phyloP scores from a whole-genome alignment of 1,140 invertebrate species.

The Monomorium pharaonis region DNA sequence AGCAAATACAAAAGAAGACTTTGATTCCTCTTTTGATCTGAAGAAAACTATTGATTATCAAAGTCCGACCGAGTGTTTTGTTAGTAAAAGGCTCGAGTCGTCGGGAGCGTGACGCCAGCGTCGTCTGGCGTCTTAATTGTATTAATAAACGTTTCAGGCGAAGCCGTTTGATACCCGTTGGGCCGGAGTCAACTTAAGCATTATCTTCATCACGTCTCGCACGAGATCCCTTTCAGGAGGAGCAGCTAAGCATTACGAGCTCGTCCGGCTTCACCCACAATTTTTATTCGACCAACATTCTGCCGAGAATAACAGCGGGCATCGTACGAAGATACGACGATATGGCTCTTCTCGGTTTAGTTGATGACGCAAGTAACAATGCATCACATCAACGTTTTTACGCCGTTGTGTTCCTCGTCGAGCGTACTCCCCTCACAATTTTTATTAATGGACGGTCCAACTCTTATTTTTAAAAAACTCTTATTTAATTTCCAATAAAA shows the following conservation, averaged over 20 bases:
- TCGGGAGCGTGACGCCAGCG: conserved; percentile 68
- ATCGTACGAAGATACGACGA: conserved; percentile 13
- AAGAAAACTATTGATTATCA: conserved; percentile 9
- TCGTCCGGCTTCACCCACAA: conserved; percentile 46
- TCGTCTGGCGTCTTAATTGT: conserved; percentile 78
- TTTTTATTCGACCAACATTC: conserved; percentile 30
- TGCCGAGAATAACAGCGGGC: conserved; percentile 39
- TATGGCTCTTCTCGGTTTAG: not conserved
- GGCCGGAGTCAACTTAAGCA: conserved; percentile 43
- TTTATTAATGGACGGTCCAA: not conserved
- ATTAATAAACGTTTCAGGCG: conserved; percentile 72
- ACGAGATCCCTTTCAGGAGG: not conserved
- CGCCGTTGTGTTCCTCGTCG: not conserved
- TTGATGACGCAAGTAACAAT: conserved; percentile 39
- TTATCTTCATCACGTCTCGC: conserved; percentile 53
- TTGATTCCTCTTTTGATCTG: not conserved
- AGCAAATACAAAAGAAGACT: not conserved
- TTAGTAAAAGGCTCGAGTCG: conserved; percentile 70
- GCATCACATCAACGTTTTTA: conserved; percentile 22
- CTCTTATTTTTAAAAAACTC: not conserved
- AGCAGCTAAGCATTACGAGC: conserved; percentile 35
- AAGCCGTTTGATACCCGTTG: conserved; percentile 57
- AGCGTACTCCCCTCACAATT: not conserved
- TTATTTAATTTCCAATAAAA: not conserved
- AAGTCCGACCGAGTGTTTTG: conserved; percentile 12